A percentile compares a stretch with the other conserved stretches of the same genome.
Conservation (phyloP, 2,888 invertebrate species). For the Leucoma salicis region DNA sequence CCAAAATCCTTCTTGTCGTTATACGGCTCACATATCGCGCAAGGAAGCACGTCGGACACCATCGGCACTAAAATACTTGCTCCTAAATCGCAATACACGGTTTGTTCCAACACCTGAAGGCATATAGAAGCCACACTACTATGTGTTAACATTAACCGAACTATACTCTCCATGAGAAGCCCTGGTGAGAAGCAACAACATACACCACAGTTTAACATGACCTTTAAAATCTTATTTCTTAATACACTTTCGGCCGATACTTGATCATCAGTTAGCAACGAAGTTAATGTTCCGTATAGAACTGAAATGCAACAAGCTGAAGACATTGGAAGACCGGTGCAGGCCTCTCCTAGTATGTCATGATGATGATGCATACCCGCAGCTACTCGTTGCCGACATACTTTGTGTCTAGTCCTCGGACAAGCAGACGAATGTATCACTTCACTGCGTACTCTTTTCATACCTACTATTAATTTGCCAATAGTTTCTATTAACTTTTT, state of each 20-base stretch:
- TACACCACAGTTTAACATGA: constrained; percentile 81
- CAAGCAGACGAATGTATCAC: constrained; percentile 80
- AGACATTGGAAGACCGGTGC: constrained; percentile 58
- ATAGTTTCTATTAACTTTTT: constrained; percentile 81
- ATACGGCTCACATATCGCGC: constrained; percentile 65
- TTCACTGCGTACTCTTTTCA: constrained; percentile 82
- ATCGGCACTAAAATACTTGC: constrained; percentile 60
- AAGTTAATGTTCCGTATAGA: constrained; percentile 77
- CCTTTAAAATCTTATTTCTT: constrained; percentile 73
- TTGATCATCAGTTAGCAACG: constrained; percentile 69
- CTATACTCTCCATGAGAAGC: constrained; percentile 70
- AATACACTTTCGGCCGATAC: constrained; percentile 59
- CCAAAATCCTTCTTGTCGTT: constrained; percentile 49
- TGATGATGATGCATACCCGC: constrained; percentile 83
- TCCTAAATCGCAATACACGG: constrained; percentile 83
- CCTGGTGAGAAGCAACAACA: constrained; percentile 85
- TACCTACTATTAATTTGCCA: constrained; percentile 77
- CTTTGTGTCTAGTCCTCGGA: constrained; percentile 74
- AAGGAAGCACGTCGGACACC: constrained; percentile 66
- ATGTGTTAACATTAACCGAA: constrained; percentile 71
- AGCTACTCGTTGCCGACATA: constrained; percentile 66
- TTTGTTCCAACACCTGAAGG: constrained; percentile 80
- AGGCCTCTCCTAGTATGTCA: constrained; percentile 77
- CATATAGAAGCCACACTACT: constrained; percentile 60
- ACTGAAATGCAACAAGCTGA: constrained; percentile 81